phyloP scores from a whole-genome alignment of 2,113 vertebrate genomes.

The Chloebia gouldiae region DNA sequence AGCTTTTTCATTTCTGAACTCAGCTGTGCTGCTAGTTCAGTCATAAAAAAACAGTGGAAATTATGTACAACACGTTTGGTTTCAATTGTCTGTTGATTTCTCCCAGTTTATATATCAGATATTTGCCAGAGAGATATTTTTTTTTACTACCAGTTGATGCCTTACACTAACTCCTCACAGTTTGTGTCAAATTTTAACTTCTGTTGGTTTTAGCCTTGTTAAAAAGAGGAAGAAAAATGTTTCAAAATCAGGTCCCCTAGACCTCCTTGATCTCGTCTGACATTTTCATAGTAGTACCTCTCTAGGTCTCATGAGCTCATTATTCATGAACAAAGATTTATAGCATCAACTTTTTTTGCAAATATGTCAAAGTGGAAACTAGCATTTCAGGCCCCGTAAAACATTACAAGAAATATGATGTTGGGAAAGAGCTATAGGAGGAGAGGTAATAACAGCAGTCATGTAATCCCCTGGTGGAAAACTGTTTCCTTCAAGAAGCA shows the following conservation, averaged over 20 bases:
- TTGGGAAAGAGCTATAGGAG: background rate
- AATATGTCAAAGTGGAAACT: conserved; percentile 24
- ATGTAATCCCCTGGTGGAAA: background rate
- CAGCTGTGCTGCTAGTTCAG: background rate
- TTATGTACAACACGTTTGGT: background rate
- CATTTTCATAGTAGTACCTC: conserved; percentile 6
- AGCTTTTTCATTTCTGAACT: conserved; percentile 10
- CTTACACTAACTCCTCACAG: background rate
- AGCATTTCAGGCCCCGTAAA: background rate
- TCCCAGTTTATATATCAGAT: background rate
- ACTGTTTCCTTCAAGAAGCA: background rate
- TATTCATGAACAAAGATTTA: conserved; percentile 15
- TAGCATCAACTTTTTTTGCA: background rate
- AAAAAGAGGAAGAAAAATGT: conserved; percentile 22
- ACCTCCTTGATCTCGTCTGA: conserved; percentile 53
- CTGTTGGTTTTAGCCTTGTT: conserved; percentile 37
- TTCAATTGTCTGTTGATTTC: conserved; percentile 52
- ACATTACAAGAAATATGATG: background rate
- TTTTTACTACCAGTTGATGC: background rate
- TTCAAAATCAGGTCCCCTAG: background rate
- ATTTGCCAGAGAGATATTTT: background rate
- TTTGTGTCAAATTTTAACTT: conserved; percentile 32
- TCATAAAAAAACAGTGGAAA: conserved; percentile 43
- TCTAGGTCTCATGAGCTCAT: background rate
- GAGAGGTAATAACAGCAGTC: background rate